Base-by-base conservation (phyloP, 2,888 invertebrate genomes). In the Cryptocheilus praepositus region DNA sequence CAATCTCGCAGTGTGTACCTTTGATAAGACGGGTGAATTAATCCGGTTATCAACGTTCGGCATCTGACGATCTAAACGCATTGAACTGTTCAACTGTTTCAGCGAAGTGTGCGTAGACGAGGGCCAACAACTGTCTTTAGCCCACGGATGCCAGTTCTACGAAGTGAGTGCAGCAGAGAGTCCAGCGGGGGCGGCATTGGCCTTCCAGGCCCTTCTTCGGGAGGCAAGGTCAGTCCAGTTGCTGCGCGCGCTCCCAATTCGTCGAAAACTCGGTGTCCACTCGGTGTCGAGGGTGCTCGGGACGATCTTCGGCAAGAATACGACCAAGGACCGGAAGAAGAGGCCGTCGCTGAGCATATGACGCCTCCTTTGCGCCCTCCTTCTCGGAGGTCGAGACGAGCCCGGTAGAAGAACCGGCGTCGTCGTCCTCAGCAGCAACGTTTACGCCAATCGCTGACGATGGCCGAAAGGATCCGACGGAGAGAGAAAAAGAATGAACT, bases 161-260 rank as follows among this genome's bases (percentile, higher is more conserved):
- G 95, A 95, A 89, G 94, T 95, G 66, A 95, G 95, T 64, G 95
- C 95, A 13, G 95, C 95, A 43, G 95, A 95, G 88, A 94, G 94
- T 81, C 93, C 93, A 81, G 94, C 95, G 0, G 95, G 95, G 67
- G 95, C 95, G 0, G 94, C 95, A 45, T 90, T 95, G 64, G 95
- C 95, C 57, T 95, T 95, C 89, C 94, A 94, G 85, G 94, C 94
- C 18, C 89, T 95, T 65, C 89, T 94, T 55, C 89, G 94, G 54
- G 94, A 95, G 88, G 94, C 95, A n/a, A 90, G 94, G 61, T 93
- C 94, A n/a, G 92, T 94, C 0, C 95, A 94, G 73, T 89, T 94
- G 45, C 86, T 95, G 54, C 91, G 92, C 73, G 91, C 92, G 0
- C 87, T 95, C 73, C 92, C 94, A 55, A 94, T 95, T 13, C 90